phyloP scores from a whole-genome alignment of 2,797 vertebrate genomes.

The Etheostoma perlongum region DNA sequence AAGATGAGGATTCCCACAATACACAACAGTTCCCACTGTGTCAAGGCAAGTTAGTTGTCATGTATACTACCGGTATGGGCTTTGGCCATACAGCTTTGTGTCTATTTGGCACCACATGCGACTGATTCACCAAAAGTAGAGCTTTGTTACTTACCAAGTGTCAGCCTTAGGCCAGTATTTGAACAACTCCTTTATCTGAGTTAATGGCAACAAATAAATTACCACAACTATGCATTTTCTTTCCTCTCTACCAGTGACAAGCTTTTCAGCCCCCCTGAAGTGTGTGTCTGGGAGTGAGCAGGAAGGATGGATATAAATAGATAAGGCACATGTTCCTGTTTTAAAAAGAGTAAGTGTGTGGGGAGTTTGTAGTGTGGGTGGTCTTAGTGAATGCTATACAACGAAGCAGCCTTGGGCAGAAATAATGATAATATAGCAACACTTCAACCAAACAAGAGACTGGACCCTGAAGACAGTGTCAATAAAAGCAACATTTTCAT shows the following conservation, averaged over 20 bases:
- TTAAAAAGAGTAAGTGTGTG: conserved; percentile 16
- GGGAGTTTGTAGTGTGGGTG: conserved; percentile 33
- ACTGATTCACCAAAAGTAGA: conserved; percentile 1
- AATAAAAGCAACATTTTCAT: background rate
- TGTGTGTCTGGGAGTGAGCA: conserved; percentile 7
- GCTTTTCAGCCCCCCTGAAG: conserved; percentile 2
- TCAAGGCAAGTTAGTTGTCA: too few relatives aligned
- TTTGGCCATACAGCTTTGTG: background rate
- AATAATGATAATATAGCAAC: conserved; percentile 36
- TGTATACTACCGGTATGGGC: background rate
- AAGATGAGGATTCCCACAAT: background rate
- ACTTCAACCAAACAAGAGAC: conserved; percentile 12
- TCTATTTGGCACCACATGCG: background rate
- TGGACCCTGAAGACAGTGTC: background rate
- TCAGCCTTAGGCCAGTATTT: background rate
- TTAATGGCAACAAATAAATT: background rate
- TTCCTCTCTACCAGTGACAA: background rate
- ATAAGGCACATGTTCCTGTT: conserved; percentile 22
- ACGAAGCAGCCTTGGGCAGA: conserved; percentile 34
- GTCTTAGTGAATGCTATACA: conserved; percentile 37
- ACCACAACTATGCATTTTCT: background rate
- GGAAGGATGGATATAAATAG: conserved; percentile 25
- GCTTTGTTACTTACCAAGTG: background rate
- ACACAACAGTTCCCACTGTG: background rate
- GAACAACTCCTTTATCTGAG: background rate